Base-by-base conservation (phyloP, 1,140 invertebrate species). In the Chironomus tepperi region DNA sequence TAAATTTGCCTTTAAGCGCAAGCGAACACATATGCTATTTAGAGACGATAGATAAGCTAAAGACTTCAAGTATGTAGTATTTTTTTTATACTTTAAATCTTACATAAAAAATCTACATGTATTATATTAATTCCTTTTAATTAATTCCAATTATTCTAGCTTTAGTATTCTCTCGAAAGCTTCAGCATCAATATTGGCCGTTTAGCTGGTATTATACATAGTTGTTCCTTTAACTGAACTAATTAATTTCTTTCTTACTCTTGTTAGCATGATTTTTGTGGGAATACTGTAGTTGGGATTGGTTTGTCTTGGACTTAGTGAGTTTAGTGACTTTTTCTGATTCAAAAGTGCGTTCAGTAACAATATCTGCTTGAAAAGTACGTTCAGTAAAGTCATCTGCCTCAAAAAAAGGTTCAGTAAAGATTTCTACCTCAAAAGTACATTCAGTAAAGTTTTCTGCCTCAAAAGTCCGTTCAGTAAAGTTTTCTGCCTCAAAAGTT, bases 101-200 rank as follows among this genome's bases (percentile, higher is more conserved):
- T 19, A 7, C 65, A 6, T 15, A 9, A 19, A 18, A 67, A 70
- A 70, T 70, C 65, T 70, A 21, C 65, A 70, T 70, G 65, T 70
- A 70, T 70, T n/a, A 70, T 16, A 70, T 70, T 70, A 70, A 70
- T 70, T 70, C 19, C 19, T 18, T 70, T 70, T 70, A 70, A 70
- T 70, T 70, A 70, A 70, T 21, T 70, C 18, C 65, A 70, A 19
- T 70, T 70, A 70, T 16, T 70, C 65, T 70, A 18, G 65, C 19
- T 70, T 70, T 21, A 70, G 12, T n/a, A n/a, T 57, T 57, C 47
- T 57, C 47, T 57, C n/a, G 10, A n/a, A 5, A n/a, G 12, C 47
- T 18, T 70, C 16, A 19, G 18, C 65, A 21, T 21, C 65, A 57
- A 57, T 57, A 57, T 57, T 57, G 47, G 1, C n/a, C 9, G 47